phyloP scores from a whole-genome alignment of 2,797 vertebrate species.

The Clarias pachynema region DNA sequence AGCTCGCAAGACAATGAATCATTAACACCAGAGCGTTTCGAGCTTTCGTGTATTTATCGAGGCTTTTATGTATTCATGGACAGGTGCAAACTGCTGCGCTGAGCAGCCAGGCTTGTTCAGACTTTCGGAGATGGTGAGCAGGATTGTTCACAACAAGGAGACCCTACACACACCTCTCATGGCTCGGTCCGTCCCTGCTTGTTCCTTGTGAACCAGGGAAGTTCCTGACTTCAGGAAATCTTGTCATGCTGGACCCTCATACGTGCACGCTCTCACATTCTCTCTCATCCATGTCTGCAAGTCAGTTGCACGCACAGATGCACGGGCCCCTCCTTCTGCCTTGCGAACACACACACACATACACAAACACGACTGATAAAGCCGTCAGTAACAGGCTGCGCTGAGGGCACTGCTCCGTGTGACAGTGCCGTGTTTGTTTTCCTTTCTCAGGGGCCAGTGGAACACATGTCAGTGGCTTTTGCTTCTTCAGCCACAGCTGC shows the following conservation, averaged over 20 bases:
- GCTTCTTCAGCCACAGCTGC: slow-evolving; percentile 50
- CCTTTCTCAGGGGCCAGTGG: slow-evolving; percentile 44
- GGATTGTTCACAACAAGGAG: background rate
- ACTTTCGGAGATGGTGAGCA: background rate
- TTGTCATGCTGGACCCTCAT: slow-evolving; percentile 25
- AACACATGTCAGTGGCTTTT: slow-evolving; percentile 53
- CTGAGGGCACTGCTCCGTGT: slow-evolving; percentile 47
- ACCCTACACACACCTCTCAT: background rate
- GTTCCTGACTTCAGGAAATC: slow-evolving; percentile 38
- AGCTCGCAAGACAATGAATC: background rate
- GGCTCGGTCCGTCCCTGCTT: background rate
- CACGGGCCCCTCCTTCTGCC: slow-evolving; percentile 3
- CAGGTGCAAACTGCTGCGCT: background rate
- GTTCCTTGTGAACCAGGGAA: slow-evolving; percentile 23
- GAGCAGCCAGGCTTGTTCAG: background rate
- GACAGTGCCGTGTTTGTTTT: slow-evolving; percentile 52
- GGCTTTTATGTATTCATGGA: background rate
- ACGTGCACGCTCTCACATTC: slow-evolving; percentile 1
- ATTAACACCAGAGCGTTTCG: background rate
- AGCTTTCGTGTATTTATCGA: background rate
- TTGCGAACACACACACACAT: background rate
- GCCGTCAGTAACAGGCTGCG: slow-evolving; percentile 41
- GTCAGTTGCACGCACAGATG: slow-evolving; percentile 34
- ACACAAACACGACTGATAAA: slow-evolving; percentile 44
- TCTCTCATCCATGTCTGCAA: slow-evolving; percentile 3